phyloP scores from a whole-genome alignment of 2,888 invertebrate genomes.

The Exephanes ischioxanthus region DNA sequence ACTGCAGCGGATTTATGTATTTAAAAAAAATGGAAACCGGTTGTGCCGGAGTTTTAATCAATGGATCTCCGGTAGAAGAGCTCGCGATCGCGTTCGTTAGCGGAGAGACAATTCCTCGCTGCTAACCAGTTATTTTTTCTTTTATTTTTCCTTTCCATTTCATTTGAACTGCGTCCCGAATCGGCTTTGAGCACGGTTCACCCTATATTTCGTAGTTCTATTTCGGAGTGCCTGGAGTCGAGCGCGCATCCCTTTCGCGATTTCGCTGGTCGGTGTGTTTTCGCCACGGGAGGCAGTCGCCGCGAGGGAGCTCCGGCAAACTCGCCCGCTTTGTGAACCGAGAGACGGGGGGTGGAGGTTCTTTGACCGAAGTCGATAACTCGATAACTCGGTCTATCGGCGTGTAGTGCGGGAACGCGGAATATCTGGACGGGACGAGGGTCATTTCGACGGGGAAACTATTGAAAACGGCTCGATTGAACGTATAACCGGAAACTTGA shows the following conservation, averaged over 20 bases:
- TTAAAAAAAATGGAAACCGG: background rate
- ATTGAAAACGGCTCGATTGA: conserved; percentile 45
- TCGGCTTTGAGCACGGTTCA: conserved; percentile 54
- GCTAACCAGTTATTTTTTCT: background rate
- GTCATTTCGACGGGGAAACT: background rate
- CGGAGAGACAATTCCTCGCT: conserved; percentile 51
- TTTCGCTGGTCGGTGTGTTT: conserved; percentile 33
- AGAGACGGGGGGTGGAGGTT: conserved; percentile 32
- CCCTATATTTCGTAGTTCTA: conserved; percentile 19
- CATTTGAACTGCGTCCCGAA: conserved; percentile 17
- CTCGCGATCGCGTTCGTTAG: conserved; percentile 55
- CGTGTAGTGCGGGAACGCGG: background rate
- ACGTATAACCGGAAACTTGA: conserved; percentile 55
- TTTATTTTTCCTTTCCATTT: conserved; percentile 13
- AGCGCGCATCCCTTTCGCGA: conserved; percentile 43
- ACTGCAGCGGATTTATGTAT: too few species aligned
- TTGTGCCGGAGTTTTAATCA: conserved; percentile 41
- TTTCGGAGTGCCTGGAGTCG: conserved; percentile 45
- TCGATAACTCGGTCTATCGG: conserved; percentile 62
- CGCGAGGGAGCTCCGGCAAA: conserved; percentile 52
- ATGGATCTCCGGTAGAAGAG: conserved; percentile 42
- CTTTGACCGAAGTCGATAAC: conserved; percentile 65
- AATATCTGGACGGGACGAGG: conserved; percentile 5
- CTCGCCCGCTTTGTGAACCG: conserved; percentile 35
- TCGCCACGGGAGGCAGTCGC: conserved; percentile 16